Evolutionary conservation across 37 sponge, comb jelly and placozoan genomes (phyloP), one percentile per base, ranked within the genome.

Genomic region (Spongilla lacustris): DNA sequence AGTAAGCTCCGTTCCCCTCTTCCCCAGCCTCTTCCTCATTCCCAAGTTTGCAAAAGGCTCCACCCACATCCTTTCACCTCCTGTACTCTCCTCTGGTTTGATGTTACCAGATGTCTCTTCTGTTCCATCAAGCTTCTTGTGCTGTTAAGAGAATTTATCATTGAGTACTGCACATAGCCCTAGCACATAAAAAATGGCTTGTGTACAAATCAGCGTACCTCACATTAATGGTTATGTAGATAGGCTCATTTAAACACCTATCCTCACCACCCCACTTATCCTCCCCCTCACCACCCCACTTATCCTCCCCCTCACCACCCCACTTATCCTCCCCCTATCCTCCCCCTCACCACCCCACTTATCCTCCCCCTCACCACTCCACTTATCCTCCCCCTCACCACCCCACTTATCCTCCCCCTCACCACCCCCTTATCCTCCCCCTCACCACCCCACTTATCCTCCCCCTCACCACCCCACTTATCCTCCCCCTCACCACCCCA

Each of bases 51-150:
- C 41, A 41, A 58, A 13, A 58, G 66, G 31, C n/a, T 29, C 27
- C 66, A 66, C 81, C 50, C 81, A 80, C 80, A 67, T 50, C 37
- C 76, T n/a, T n/a, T n/a, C n/a, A n/a, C n/a, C n/a, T n/a, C n/a
- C n/a, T n/a, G n/a, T n/a, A 32, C 41, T 5, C 34, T 76, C 76
- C 17, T 27, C 37, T n/a, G 37, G 34, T 24, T 41, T 76, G 30
- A 25, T 36, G n/a, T 41, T 33, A 41, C 37, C 12, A 36, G 37
- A 76, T 10, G 34, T 41, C 25, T 32, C 32, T 32, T 41, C 69
- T 21, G 79, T 69, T 69, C 83, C 88, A 66, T 79, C 82, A n/a
- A 91, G 87, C 46, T 91, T 91, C 84, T 91, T 91, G 80, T 91
- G 92, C 77, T 91, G 50, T 2, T 77, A 68, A 8, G 27, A 11